Conservation (phyloP, 2,797 vertebrate species). For the Spondyliosoma cantharus region DNA sequence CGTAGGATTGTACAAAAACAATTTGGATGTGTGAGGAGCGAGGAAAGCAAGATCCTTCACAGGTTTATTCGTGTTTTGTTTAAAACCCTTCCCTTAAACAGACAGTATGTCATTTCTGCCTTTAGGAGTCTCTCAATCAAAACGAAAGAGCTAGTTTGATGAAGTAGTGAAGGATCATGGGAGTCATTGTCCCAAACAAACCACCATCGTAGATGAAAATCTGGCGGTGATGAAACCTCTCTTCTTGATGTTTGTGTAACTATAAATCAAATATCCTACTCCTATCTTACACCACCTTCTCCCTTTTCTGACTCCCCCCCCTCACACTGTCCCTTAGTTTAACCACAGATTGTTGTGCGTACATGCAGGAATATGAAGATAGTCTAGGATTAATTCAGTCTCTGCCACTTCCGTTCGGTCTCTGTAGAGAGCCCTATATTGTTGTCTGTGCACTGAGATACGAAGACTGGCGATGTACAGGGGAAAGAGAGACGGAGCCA, state of each 20-base stretch:
- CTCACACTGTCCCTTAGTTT: neutral
- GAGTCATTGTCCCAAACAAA: too few species aligned
- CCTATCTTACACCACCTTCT: too few species aligned
- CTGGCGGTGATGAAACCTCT: too few species aligned
- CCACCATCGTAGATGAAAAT: too few species aligned
- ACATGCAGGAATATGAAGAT: neutral
- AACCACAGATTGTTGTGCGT: neutral
- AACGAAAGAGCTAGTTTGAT: too few species aligned
- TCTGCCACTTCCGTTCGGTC: neutral
- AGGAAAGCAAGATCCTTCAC: neutral
- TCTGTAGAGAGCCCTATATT: slow-evolving; percentile 6
- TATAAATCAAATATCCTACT: neutral
- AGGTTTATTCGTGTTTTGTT: neutral
- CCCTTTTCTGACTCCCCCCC: neutral
- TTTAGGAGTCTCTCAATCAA: too few species aligned
- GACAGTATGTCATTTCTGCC: neutral
- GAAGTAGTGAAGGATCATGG: too few species aligned
- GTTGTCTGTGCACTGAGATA: neutral
- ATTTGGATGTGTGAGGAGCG: neutral
- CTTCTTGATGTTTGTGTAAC: too few species aligned
- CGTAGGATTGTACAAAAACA: neutral
- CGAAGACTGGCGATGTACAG: slow-evolving; percentile 21
- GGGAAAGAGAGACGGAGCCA: neutral
- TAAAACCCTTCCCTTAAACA: neutral
- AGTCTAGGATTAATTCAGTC: neutral